A percentile compares a stretch with the other conserved stretches of the same genome.
Conservation (phyloP, 1,140 invertebrate genomes). For the Meloidogyne exigua region DNA sequence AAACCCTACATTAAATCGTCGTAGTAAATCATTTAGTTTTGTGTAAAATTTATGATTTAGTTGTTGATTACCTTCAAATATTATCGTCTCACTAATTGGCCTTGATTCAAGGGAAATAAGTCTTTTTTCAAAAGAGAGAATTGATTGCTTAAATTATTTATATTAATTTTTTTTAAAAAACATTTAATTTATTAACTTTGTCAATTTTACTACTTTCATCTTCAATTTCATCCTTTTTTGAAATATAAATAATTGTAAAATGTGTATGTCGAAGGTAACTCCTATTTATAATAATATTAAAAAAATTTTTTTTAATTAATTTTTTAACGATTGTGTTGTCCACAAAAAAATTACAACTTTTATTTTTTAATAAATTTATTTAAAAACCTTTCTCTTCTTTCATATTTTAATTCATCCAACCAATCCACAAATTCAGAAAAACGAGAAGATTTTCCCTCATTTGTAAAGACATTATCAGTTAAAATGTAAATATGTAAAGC, state of each 20-base stretch:
- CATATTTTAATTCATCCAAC: constrained; percentile 35
- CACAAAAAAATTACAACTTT: background rate
- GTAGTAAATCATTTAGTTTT: constrained; percentile 1
- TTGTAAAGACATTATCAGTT: background rate
- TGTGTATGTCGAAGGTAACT: background rate
- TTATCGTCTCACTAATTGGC: background rate
- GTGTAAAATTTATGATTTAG: background rate
- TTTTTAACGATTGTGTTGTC: background rate
- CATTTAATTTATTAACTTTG: background rate
- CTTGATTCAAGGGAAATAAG: background rate
- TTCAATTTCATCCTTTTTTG: background rate
- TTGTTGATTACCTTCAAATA: constrained; percentile 1
- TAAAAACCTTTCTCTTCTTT: constrained; percentile 27
- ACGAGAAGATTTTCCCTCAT: background rate
- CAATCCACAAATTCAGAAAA: constrained; percentile 35
- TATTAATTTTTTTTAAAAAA: background rate
- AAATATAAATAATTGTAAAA: background rate
- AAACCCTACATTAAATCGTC: constrained; percentile 9
- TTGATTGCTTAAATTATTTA: background rate
- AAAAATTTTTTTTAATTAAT: background rate
- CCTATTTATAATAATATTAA: background rate
- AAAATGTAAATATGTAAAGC: constrained; percentile 17
- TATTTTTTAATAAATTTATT: constrained; percentile 3
- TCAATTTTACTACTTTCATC: background rate
- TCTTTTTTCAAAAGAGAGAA: background rate